Percentiles rank a stretch among this genome's conserved stretches.
Conservation (phyloP, 2,888 invertebrate species). For the Apomyelois bistriatella region DNA sequence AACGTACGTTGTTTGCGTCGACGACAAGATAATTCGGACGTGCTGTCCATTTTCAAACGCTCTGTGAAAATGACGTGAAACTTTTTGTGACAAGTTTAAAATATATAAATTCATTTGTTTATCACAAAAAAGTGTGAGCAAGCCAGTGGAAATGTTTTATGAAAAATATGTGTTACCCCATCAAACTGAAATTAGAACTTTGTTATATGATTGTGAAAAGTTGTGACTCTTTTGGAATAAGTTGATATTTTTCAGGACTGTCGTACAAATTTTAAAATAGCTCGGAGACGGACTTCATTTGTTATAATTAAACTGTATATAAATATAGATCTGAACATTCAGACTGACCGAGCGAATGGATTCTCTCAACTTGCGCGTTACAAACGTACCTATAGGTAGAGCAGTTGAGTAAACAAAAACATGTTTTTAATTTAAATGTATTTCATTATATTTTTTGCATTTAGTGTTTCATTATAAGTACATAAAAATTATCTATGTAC, state of each 20-base stretch:
- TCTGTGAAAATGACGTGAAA: slow-evolving; percentile 4
- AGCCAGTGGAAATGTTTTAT: not conserved
- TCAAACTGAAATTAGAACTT: not conserved
- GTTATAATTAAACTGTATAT: slow-evolving; percentile 44
- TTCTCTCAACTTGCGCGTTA: slow-evolving; percentile 1
- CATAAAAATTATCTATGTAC: not conserved
- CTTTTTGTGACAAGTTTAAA: too few relatives aligned
- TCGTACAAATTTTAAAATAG: slow-evolving; percentile 31
- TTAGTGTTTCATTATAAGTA: not conserved
- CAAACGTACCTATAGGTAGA: not conserved
- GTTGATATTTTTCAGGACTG: slow-evolving; percentile 24
- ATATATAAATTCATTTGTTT: too few relatives aligned
- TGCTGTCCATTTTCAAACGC: slow-evolving; percentile 17
- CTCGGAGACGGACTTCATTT: slow-evolving; percentile 33
- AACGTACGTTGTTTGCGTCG: slow-evolving; percentile 22
- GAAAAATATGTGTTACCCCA: not conserved
- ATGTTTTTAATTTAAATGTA: not conserved
- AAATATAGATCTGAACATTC: slow-evolving; percentile 43
- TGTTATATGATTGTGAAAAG: not conserved
- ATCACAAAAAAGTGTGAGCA: not conserved
- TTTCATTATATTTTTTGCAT: not conserved
- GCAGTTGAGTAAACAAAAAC: slow-evolving; percentile 22
- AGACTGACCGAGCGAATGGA: slow-evolving; percentile 16
- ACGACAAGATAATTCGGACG: slow-evolving; percentile 23
- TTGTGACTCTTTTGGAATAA: slow-evolving; percentile 14